phyloP scores from a whole-genome alignment of 2,113 vertebrate genomes.

The Enhydra lutris region DNA sequence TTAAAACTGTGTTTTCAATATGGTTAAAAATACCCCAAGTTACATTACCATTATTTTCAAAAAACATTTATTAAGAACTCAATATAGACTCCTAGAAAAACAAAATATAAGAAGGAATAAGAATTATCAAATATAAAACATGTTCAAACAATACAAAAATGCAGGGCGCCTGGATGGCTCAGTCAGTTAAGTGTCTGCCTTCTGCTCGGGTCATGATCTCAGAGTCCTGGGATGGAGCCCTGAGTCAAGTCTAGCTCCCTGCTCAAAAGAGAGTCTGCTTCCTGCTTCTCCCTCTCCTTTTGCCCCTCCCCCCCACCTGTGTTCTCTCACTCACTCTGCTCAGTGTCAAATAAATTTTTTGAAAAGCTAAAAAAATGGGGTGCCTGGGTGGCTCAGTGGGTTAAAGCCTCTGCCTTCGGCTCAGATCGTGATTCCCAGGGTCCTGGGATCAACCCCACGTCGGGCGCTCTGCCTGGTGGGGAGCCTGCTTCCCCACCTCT shows the following conservation, averaged over 20 bases:
- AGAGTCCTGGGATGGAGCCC: not conserved
- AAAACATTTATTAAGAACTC: constrained; percentile 3
- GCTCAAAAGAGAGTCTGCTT: not conserved
- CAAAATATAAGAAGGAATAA: not conserved
- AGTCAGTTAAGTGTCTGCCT: not conserved
- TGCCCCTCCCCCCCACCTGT: not conserved
- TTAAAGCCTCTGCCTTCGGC: no score
- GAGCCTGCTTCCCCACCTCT: no score
- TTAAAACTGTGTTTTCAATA: constrained; percentile 29
- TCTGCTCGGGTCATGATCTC: not conserved
- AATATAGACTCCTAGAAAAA: not conserved
- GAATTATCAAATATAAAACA: not conserved
- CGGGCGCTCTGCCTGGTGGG: no score
- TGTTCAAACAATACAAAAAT: not conserved
- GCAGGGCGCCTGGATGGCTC: not conserved
- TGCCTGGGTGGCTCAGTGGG: no score
- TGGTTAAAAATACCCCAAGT: not conserved
- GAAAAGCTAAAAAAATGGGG: not conserved
- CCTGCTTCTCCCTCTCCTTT: not conserved
- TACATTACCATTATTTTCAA: constrained; percentile 4
- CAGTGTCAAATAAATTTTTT: not conserved
- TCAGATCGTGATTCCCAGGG: no score
- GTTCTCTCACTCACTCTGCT: not conserved
- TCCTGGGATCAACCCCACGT: no score
- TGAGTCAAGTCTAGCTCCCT: not conserved